phyloP scores from a whole-genome alignment of 2,888 invertebrate species.

The Glaucopsyche alexis region DNA sequence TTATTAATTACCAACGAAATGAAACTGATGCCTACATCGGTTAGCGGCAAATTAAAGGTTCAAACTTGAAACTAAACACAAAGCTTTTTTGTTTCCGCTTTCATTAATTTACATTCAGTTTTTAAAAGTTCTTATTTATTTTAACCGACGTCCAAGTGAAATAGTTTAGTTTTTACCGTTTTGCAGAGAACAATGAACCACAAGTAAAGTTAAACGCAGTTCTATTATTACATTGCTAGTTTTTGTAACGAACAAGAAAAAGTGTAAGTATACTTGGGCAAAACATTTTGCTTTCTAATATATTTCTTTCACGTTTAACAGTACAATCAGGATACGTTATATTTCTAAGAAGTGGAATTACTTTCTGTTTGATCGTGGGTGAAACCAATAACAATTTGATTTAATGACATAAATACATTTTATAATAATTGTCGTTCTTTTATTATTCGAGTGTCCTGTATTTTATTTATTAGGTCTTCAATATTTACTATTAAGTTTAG shows the following conservation, averaged over 20 bases:
- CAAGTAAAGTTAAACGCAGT: neutral
- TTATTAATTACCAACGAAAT: neutral
- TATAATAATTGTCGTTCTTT: neutral
- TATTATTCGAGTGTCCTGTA: neutral
- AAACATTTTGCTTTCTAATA: constrained; percentile 26
- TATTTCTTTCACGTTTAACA: constrained; percentile 22
- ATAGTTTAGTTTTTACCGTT: constrained; percentile 1
- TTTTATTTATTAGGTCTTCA: too few relatives aligned
- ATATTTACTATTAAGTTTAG: too few relatives aligned
- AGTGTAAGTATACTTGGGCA: constrained; percentile 20
- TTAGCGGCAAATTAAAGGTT: too few relatives aligned
- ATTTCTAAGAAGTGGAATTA: constrained; percentile 1
- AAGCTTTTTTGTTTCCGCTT: neutral
- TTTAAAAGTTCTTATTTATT: neutral
- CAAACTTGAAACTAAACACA: neutral
- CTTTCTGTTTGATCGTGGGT: neutral
- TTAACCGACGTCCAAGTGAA: constrained; percentile 1
- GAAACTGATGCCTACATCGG: too few relatives aligned
- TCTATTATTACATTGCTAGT: constrained; percentile 16
- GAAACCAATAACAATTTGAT: neutral
- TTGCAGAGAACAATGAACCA: neutral
- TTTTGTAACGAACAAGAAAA: constrained; percentile 17
- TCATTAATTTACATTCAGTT: neutral
- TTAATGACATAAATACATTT: too few relatives aligned
- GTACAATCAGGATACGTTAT: constrained; percentile 1